These are phyloP conservation scores for Lepus europaeus DNA, from an alignment of 2,113 vertebrate species.

Conservation along the genomic window DNA sequence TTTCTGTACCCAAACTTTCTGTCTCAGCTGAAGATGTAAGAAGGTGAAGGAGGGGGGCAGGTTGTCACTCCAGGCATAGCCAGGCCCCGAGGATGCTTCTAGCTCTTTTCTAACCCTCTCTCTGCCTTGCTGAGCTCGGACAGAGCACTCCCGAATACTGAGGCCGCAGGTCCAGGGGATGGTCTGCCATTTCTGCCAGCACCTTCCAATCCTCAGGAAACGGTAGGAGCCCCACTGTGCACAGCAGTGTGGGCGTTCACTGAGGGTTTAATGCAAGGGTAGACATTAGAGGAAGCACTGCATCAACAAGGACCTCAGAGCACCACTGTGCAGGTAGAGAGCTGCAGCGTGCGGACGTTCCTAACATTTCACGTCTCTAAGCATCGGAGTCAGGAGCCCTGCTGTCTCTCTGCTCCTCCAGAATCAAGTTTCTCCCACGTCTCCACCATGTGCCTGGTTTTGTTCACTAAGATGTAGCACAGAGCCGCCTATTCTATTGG, in stretches of 20 bases:
- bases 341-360: neutral
- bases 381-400: neutral
- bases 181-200: neutral
- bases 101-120: neutral
- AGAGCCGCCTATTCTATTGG: rapidly evolving
- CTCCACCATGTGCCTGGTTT: too few species aligned
- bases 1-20: neutral
- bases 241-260: rapidly evolving
- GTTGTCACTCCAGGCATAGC: too few species aligned
- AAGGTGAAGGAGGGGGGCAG: rapidly evolving
- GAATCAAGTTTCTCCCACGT: neutral
- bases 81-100: neutral
- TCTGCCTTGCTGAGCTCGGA: neutral
- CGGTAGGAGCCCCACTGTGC: rapidly evolving
- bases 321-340: neutral
- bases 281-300: too few species aligned
- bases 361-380: neutral
- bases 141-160: neutral
- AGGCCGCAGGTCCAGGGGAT: rapidly evolving
- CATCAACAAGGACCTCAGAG: neutral
- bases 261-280: neutral
- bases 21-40: neutral
- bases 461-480: neutral
- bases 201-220: neutral
- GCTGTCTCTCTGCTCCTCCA: rapidly evolving